A percentile compares a stretch with the other conserved stretches of the same genome.
Evolutionary conservation across 2,888 invertebrate genomes (phyloP).

Genomic region (Pyralis farinalis): DNA sequence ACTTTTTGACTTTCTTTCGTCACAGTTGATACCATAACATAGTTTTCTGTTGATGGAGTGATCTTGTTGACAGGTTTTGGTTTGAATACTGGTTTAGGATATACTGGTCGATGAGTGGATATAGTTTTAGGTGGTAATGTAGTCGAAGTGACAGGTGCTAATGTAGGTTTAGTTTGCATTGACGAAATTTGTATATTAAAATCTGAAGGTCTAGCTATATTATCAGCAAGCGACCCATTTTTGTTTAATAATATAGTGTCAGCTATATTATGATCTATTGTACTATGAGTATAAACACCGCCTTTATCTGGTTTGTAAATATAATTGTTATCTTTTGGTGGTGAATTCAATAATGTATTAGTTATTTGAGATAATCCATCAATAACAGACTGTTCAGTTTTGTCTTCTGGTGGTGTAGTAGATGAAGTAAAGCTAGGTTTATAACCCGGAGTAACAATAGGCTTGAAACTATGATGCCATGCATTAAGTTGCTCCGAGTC

Average conservation of each 20-base stretch:
- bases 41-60: constrained; percentile 64
- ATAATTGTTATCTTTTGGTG: constrained; percentile 65
- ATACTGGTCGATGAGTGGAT: constrained; percentile 63
- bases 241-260: constrained; percentile 83
- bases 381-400: constrained; percentile 61
- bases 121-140: constrained; percentile 49
- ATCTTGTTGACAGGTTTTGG: constrained; percentile 64
- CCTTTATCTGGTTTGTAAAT: constrained; percentile 51
- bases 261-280: constrained; percentile 81
- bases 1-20: constrained; percentile 68
- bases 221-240: constrained; percentile 79
- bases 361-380: constrained; percentile 81
- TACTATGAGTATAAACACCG: constrained; percentile 69
- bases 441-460: constrained; percentile 70
- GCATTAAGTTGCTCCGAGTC: constrained; percentile 61
- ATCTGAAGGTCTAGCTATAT: constrained; percentile 73
- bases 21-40: constrained; percentile 80
- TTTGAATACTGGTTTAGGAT: constrained; percentile 77
- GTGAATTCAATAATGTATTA: constrained; percentile 66
- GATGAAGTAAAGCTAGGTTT: constrained; percentile 50
- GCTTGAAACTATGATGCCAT: constrained; percentile 70
- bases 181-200: constrained; percentile 70
- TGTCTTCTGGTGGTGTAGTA: constrained; percentile 40
- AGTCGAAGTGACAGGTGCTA: constrained; percentile 46
- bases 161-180: constrained; percentile 72